Conservation (phyloP, 2,888 invertebrate species). For the Hemaris fuciformis region DNA sequence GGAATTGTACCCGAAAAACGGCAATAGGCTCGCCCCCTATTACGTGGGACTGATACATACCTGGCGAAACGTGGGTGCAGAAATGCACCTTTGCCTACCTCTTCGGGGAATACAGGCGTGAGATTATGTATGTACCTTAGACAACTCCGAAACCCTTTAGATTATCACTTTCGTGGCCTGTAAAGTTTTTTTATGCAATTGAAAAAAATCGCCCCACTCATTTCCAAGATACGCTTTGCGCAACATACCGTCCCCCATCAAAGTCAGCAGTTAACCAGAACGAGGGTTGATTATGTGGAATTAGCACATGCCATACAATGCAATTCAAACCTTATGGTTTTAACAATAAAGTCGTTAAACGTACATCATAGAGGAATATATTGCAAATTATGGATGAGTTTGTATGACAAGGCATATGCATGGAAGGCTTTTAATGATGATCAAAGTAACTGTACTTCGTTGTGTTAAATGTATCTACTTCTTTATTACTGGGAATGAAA, state of each 20-base stretch:
- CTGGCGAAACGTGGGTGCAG: no score
- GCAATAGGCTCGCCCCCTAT: no score
- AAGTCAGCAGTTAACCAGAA: constrained; percentile 21
- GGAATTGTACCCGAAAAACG: no score
- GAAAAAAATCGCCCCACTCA: background rate
- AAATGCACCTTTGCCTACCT: no score
- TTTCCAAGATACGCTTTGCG: background rate
- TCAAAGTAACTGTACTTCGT: background rate
- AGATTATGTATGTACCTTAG: no score
- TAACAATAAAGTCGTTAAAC: background rate
- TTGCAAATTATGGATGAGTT: constrained; percentile 10
- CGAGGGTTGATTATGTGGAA: constrained; percentile 17
- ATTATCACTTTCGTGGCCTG: no score
- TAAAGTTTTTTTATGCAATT: no score
- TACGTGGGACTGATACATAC: no score
- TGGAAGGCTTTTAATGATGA: background rate
- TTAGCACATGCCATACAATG: background rate
- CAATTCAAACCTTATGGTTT: background rate
- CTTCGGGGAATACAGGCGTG: no score
- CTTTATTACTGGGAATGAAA: background rate
- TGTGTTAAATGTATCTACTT: background rate
- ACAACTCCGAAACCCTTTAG: no score
- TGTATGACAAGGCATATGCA: constrained; percentile 9
- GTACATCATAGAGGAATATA: background rate
- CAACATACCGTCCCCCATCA: constrained; percentile 16